phyloP scores from a whole-genome alignment of 2,888 invertebrate genomes.

The Drosophila anceps region DNA sequence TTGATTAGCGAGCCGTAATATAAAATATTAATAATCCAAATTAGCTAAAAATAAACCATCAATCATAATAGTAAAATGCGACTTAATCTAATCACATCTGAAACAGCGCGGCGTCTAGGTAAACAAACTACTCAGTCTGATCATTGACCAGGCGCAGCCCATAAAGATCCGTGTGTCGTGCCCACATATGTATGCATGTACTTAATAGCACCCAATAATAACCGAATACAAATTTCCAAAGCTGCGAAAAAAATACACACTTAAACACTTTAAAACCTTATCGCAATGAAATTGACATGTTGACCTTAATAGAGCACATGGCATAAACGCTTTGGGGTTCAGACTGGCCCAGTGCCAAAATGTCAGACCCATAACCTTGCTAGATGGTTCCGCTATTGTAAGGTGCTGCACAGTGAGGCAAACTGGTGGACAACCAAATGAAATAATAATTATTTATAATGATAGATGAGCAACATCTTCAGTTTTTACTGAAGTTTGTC shows the following conservation, averaged over 20 bases:
- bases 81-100: slow-evolving; percentile 71
- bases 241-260: background rate
- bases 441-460: background rate
- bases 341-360: slow-evolving; percentile 57
- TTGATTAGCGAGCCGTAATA: slow-evolving; percentile 58
- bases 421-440: background rate
- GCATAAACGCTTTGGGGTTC: slow-evolving; percentile 38
- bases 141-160: slow-evolving; percentile 28
- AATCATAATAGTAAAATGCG: slow-evolving; percentile 62
- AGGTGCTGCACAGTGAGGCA: slow-evolving; percentile 39
- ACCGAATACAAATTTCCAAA: slow-evolving; percentile 7
- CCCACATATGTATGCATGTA: background rate
- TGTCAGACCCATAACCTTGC: slow-evolving; percentile 50
- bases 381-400: slow-evolving; percentile 61
- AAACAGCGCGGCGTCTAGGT: slow-evolving; percentile 75
- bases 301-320: slow-evolving; percentile 61
- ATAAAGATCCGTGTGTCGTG: slow-evolving; percentile 15
- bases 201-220: slow-evolving; percentile 20
- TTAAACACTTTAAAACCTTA: slow-evolving; percentile 41
- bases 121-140: slow-evolving; percentile 62
- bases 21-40: slow-evolving; percentile 73
- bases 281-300: slow-evolving; percentile 62
- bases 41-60: slow-evolving; percentile 74
- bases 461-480: no score
- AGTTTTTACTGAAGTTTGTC: background rate